Conservation (phyloP, 2,888 invertebrate genomes). For the Dexiosoma caninum region DNA sequence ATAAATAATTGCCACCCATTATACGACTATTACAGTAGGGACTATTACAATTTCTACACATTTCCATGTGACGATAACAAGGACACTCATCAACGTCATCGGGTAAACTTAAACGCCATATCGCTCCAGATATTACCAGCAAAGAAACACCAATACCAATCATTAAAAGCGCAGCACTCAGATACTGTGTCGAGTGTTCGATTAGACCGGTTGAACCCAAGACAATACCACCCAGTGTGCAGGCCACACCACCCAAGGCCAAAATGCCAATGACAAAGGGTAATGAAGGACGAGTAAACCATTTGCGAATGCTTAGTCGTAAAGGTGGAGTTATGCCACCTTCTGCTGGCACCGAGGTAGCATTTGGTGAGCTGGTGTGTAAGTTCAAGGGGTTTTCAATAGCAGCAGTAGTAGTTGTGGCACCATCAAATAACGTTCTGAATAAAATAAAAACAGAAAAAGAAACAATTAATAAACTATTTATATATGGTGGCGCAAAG, state of each 20-base stretch:
- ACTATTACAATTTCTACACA: slow-evolving; percentile 79
- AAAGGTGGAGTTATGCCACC: slow-evolving; percentile 60
- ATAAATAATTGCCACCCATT: slow-evolving; percentile 87
- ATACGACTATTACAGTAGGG: slow-evolving; percentile 87
- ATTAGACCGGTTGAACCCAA: slow-evolving; percentile 76
- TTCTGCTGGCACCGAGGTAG: slow-evolving; percentile 8
- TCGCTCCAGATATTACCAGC: slow-evolving; percentile 94
- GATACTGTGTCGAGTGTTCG: slow-evolving; percentile 76
- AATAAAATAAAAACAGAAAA: slow-evolving; percentile 11
- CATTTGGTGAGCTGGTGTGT: not conserved
- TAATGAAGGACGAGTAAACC: slow-evolving; percentile 75
- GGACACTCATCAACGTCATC: slow-evolving; percentile 85
- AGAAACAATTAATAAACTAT: slow-evolving; percentile 10
- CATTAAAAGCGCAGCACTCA: slow-evolving; percentile 76
- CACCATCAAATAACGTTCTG: slow-evolving; percentile 58
- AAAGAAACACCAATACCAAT: slow-evolving; percentile 90
- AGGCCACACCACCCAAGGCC: slow-evolving; percentile 76
- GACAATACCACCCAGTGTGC: slow-evolving; percentile 76
- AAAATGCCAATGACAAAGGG: slow-evolving; percentile 76
- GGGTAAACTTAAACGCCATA: slow-evolving; percentile 92
- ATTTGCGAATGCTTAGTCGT: slow-evolving; percentile 71
- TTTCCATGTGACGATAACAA: slow-evolving; percentile 80
- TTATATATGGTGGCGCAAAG: not conserved
- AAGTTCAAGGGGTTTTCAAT: slow-evolving; percentile 50
- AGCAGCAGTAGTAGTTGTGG: slow-evolving; percentile 38